Conservation (phyloP, 2,113 vertebrate genomes). For the Marmota monax region DNA sequence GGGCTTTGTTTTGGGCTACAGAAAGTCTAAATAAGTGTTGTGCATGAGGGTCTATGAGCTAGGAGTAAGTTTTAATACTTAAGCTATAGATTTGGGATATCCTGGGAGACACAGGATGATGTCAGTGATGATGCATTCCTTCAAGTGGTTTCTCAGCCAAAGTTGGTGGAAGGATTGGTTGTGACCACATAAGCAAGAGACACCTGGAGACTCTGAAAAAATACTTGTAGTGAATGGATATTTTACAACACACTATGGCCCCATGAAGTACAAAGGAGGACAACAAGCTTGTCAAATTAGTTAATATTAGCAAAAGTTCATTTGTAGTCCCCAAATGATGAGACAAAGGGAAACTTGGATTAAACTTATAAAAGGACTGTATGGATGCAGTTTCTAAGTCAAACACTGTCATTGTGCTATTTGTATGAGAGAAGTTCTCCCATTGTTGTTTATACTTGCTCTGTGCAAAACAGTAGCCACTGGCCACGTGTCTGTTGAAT, state of each 20-base stretch:
- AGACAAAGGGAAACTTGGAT: not conserved
- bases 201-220: not conserved
- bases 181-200: not conserved
- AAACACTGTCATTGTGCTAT: not conserved
- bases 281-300: not conserved
- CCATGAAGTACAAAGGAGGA: not conserved
- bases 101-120: not conserved
- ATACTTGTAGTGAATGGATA: not conserved
- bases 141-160: not conserved
- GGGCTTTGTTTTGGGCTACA: not conserved
- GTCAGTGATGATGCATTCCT: not conserved
- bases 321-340: not conserved
- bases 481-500: not conserved
- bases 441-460: not conserved
- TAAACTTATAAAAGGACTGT: not conserved
- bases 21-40: not conserved
- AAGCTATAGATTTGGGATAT: not conserved
- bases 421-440: slow-evolving; percentile 12
- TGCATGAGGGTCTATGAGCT: not conserved
- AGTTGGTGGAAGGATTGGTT: not conserved
- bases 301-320: not conserved
- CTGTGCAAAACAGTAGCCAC: not conserved
- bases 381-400: not conserved
- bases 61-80: not conserved
- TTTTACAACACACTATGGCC: not conserved